Percentiles rank a stretch among this genome's conserved stretches.
These are phyloP conservation scores for Drosophila robusta DNA, from an alignment of 2,888 invertebrate species.

Conservation along the genomic window DNA sequence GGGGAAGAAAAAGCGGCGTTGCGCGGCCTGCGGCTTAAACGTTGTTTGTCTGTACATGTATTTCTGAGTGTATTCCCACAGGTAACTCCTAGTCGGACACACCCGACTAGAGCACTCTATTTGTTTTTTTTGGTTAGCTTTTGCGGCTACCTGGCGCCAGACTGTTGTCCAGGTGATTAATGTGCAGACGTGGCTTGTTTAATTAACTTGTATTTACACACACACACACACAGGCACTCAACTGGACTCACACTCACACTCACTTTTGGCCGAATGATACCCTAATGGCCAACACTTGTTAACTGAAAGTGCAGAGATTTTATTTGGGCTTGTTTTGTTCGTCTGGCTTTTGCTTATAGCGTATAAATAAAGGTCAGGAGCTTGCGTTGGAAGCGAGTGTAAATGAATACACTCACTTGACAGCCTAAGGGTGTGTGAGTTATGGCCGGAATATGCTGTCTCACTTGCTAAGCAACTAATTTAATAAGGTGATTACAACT, in stretches of 20 bases:
- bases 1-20: too few relatives aligned
- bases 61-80: not conserved
- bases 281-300: constrained; percentile 58
- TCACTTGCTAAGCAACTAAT: constrained; percentile 40
- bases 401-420: constrained; percentile 48
- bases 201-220: constrained; percentile 73
- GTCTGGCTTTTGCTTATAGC: not conserved
- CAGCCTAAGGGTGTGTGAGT: constrained; percentile 6
- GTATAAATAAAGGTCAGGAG: constrained; percentile 10
- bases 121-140: constrained; percentile 22
- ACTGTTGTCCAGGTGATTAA: constrained; percentile 75
- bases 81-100: not conserved
- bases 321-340: constrained; percentile 22
- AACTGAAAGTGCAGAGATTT: constrained; percentile 38
- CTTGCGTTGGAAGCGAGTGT: constrained; percentile 30
- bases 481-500: constrained; percentile 35
- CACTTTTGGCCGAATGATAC: constrained; percentile 35
- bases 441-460: constrained; percentile 27
- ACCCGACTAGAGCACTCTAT: not conserved
- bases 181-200: constrained; percentile 71
- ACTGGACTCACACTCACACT: constrained; percentile 1
- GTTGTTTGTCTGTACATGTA: not conserved
- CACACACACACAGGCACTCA: constrained; percentile 16
- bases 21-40: too few relatives aligned
- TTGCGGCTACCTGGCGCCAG: constrained; percentile 51